Conservation (phyloP, 2,113 vertebrate genomes). For the Aythya baeri region DNA sequence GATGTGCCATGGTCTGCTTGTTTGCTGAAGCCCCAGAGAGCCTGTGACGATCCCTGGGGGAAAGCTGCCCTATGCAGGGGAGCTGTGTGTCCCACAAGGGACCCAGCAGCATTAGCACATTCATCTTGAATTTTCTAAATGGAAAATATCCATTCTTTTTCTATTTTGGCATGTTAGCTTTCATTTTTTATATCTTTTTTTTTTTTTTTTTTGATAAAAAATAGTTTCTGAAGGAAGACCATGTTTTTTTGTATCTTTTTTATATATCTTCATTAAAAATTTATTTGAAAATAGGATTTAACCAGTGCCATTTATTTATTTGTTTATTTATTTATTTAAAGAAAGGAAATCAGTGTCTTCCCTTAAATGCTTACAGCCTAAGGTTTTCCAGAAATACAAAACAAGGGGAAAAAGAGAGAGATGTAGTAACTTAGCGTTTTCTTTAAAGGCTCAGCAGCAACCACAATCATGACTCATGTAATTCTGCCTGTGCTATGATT, state of each 20-base stretch:
- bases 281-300: neutral
- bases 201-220: neutral
- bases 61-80: neutral
- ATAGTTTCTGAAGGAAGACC: neutral
- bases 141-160: neutral
- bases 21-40: neutral
- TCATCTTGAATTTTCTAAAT: neutral
- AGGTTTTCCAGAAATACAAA: neutral
- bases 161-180: neutral
- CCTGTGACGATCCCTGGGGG: neutral
- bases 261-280: neutral
- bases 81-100: accelerated
- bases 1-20: accelerated
- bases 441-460: neutral
- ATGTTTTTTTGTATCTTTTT: accelerated
- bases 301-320: neutral
- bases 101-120: neutral
- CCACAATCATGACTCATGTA: accelerated
- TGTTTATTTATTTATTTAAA: too few species aligned
- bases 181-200: neutral
- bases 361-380: neutral
- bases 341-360: neutral
- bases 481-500: accelerated
- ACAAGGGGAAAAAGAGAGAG: neutral
- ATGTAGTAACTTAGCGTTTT: accelerated